Percentiles rank a stretch among this genome's conserved stretches.
Conservation (phyloP, 2,888 invertebrate species). For the Drosophila algonquin region DNA sequence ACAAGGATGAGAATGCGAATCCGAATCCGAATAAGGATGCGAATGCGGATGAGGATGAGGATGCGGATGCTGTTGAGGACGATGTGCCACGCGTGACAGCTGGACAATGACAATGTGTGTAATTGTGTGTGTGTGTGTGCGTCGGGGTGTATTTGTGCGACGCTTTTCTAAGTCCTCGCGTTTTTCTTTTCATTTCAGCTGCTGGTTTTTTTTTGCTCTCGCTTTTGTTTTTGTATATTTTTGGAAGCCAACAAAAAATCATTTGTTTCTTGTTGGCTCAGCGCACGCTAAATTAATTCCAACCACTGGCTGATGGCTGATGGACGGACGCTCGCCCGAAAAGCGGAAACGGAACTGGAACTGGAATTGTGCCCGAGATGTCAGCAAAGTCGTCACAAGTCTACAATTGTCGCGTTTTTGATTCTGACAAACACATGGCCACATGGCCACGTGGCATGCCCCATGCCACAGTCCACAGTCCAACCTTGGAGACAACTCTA, state of each 20-base stretch:
- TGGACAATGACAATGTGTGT: slow-evolving; percentile 71
- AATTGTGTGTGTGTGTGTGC: slow-evolving; percentile 26
- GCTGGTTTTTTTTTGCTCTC: slow-evolving; percentile 39
- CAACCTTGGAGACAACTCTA: background rate
- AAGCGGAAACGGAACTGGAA: slow-evolving; percentile 78
- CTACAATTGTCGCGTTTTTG: slow-evolving; percentile 71
- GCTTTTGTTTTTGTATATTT: slow-evolving; percentile 46
- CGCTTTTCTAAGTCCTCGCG: slow-evolving; percentile 49
- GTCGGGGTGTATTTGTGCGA: slow-evolving; percentile 18
- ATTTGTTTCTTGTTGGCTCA: slow-evolving; percentile 77
- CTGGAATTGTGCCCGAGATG: slow-evolving; percentile 76
- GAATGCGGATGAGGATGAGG: slow-evolving; percentile 42
- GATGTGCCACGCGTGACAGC: slow-evolving; percentile 74
- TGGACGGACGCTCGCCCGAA: slow-evolving; percentile 34
- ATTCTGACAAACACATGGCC: slow-evolving; percentile 77
- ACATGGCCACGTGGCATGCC: slow-evolving; percentile 70
- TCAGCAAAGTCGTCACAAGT: slow-evolving; percentile 63
- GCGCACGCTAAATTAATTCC: slow-evolving; percentile 77
- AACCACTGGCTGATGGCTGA: slow-evolving; percentile 53
- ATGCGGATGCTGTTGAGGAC: slow-evolving; percentile 39
- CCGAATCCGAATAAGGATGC: slow-evolving; percentile 39
- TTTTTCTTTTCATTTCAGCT: slow-evolving; percentile 17
- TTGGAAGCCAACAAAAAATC: slow-evolving; percentile 66
- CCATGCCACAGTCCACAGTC: background rate
- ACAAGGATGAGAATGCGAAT: slow-evolving; percentile 21